Evolutionary conservation across 2,888 invertebrate genomes (phyloP).

Genomic region (Apamea monoglypha): DNA sequence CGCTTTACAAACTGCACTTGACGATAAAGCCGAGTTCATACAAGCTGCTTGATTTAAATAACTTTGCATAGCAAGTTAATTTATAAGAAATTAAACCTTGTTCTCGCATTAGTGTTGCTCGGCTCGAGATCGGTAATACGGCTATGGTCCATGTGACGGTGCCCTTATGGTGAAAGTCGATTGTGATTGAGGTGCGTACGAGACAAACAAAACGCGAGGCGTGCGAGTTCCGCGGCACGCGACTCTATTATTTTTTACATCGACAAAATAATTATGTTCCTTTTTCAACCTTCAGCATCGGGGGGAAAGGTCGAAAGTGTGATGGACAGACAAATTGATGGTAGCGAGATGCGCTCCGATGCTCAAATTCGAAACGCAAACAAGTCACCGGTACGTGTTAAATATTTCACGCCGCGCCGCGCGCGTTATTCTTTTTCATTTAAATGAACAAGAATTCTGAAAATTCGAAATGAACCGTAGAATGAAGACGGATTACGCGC

Average conservation of each 20-base stretch:
- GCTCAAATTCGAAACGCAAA: conserved; percentile 78
- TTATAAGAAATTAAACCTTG: conserved; percentile 45
- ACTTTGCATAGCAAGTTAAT: conserved; percentile 39
- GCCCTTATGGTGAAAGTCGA: conserved; percentile 88
- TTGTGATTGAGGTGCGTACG: conserved; percentile 82
- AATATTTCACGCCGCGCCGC: conserved; percentile 72
- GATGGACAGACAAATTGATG: conserved; percentile 61
- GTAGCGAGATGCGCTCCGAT: conserved; percentile 70
- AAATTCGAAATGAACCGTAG: conserved; percentile 49
- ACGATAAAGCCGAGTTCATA: conserved; percentile 46
- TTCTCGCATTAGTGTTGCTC: conserved; percentile 47
- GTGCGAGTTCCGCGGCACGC: conserved; percentile 74
- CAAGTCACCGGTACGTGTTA: conserved; percentile 73
- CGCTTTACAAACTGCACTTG: conserved; percentile 61
- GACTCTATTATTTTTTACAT: conserved; percentile 75
- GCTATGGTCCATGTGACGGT: conserved; percentile 72
- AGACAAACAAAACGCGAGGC: conserved; percentile 77
- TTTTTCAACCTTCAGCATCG: conserved; percentile 69
- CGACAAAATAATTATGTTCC: conserved; percentile 62
- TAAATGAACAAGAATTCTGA: conserved; percentile 57
- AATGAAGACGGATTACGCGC: conserved; percentile 45
- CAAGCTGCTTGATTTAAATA: conserved; percentile 36
- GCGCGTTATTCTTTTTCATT: conserved; percentile 66
- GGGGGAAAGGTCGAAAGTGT: conserved; percentile 69
- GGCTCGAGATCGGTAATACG: conserved; percentile 50